Evolutionary conservation across 2,113 vertebrate species (phyloP).

Genomic region (Laticauda laticaudata): DNA sequence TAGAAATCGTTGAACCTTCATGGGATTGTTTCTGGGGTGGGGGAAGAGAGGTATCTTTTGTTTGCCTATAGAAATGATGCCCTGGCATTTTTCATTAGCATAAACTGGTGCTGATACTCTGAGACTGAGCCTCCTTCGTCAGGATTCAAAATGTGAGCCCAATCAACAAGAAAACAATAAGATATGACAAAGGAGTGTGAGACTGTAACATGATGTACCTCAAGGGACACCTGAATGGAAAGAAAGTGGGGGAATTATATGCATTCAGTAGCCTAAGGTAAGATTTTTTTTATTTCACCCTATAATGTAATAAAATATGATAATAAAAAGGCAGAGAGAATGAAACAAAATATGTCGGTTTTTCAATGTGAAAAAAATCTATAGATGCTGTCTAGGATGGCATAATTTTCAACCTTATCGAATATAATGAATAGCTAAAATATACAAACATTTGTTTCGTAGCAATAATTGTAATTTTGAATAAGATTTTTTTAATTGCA

Average conservation of each 20-base stretch:
- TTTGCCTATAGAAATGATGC: conserved; percentile 53
- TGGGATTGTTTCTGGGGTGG: background rate
- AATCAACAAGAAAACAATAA: conserved; percentile 38
- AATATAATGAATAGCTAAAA: conserved; percentile 27
- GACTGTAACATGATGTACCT: conserved; percentile 42
- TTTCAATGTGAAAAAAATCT: conserved; percentile 25
- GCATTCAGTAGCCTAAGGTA: conserved; percentile 55
- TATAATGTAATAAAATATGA: conserved; percentile 62
- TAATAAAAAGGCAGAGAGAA: conserved; percentile 54
- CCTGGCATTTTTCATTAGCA: conserved; percentile 59
- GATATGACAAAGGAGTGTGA: conserved; percentile 40
- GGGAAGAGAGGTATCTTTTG: conserved; percentile 13
- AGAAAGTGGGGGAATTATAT: conserved; percentile 49
- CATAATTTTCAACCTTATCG: conserved; percentile 37
- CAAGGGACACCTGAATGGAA: conserved; percentile 49
- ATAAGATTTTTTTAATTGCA: background rate
- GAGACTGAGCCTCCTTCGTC: conserved; percentile 40
- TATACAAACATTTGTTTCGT: conserved; percentile 15
- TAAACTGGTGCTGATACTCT: conserved; percentile 58
- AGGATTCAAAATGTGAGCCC: conserved; percentile 48
- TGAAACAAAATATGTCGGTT: conserved; percentile 44
- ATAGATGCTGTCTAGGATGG: conserved; percentile 20
- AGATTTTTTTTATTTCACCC: conserved; percentile 48
- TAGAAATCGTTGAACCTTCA: background rate
- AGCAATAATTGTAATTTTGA: conserved; percentile 11